Base-by-base conservation (phyloP, 2,888 invertebrate species). In the Acanthococcus lagerstroemiae region DNA sequence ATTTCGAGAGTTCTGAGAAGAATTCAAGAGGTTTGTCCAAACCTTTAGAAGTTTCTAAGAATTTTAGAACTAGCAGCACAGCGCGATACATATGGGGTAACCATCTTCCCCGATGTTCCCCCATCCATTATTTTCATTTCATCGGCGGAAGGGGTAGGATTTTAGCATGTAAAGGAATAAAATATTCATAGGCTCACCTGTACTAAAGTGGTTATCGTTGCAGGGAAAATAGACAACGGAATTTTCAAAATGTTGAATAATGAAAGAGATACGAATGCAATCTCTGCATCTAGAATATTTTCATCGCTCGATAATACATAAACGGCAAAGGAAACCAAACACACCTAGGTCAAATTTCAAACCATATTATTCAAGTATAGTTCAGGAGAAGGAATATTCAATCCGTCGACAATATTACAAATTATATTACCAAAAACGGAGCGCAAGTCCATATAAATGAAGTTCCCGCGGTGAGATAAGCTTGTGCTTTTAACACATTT, bases 191-290 rank as follows among this genome's bases (percentile, higher is more conserved):
- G 12, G 65, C 86, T 85, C 85, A 90, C 90, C 86, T 90, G 90
- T 75, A 92, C 88, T 78, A 90, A 81, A 80, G 88, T 90, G 75
- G 88, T 86, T 77, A 95, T 89, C 83, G 95, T 87, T 87, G 93
- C 93, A 75, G 95, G 95, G 79, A 95, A 84, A 88, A 95, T 90
- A 76, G 91, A 90, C 78, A 97, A 83, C 74, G 96, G 95, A 77
- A 95, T 91, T 77, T 95, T 84, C 74, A 97, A 85, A 74, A 96
- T 93, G 82, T 96, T 95, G 85, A 97, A 95, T 77, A 96, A 86
- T 77, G 95, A 91, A 75, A 97, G 83, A 74, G 95, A 90, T 74
- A 95, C 95, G 81, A 97, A 97, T 75, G 95, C 95, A 77, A 85
- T 91, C 78, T 85, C 82, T 74, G 94, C 87, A 78, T 91, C 87